These are phyloP conservation scores for Columbina picui DNA, from an alignment of 2,113 vertebrate genomes.

Conservation along the genomic window DNA sequence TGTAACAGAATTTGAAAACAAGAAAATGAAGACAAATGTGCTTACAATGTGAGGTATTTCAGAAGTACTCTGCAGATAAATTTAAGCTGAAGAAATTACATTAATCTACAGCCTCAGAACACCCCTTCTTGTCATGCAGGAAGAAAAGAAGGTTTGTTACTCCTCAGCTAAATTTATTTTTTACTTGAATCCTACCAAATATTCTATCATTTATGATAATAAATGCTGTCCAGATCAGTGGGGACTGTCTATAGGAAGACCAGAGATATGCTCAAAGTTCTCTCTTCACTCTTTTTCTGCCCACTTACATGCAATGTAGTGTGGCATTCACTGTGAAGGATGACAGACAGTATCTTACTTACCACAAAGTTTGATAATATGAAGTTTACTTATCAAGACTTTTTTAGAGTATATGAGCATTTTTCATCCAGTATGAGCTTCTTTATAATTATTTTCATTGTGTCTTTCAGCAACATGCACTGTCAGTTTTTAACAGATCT, in stretches of 20 bases:
- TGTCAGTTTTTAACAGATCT: background rate
- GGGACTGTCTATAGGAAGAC: background rate
- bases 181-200: background rate
- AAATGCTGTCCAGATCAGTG: background rate
- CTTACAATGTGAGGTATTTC: background rate
- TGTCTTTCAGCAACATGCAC: background rate
- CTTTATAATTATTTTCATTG: background rate
- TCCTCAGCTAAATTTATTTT: background rate
- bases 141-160: background rate
- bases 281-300: background rate
- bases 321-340: background rate
- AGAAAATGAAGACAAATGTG: background rate
- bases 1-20: background rate
- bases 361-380: background rate
- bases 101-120: background rate
- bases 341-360: background rate
- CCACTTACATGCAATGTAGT: accelerated
- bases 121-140: background rate
- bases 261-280: background rate
- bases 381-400: background rate
- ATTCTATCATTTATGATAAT: background rate
- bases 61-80: background rate
- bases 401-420: background rate
- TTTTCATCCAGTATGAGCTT: background rate
- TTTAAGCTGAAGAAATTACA: background rate